Percentiles rank a stretch among this genome's conserved stretches.
Evolutionary conservation across 2,888 invertebrate genomes (phyloP).

Genomic region (Ichneumon xanthorius): DNA sequence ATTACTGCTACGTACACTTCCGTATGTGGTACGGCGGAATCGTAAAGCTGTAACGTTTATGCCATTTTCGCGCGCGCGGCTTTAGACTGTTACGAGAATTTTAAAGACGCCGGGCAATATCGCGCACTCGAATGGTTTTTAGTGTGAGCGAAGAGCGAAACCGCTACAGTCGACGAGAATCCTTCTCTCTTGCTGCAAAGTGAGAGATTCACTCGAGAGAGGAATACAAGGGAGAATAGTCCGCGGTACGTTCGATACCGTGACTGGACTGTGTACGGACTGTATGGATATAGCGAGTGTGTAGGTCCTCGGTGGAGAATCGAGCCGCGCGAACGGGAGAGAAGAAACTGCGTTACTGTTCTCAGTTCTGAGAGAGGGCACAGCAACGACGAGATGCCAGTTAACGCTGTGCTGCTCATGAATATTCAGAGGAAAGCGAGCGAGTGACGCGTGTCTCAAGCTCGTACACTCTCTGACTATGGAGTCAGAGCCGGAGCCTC

Average conservation of each 20-base stretch:
- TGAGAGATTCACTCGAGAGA: background rate
- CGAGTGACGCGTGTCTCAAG: slow-evolving; percentile 47
- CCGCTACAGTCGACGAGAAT: background rate
- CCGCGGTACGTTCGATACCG: background rate
- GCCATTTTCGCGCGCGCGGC: background rate
- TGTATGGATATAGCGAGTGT: background rate
- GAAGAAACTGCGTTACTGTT: slow-evolving; percentile 54
- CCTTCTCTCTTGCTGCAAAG: background rate
- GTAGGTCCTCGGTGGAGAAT: background rate
- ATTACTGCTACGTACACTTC: slow-evolving; percentile 18
- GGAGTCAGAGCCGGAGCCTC: background rate
- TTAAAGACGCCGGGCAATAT: slow-evolving; percentile 28
- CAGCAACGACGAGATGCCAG: slow-evolving; percentile 33
- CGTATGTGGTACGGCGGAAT: slow-evolving; percentile 3
- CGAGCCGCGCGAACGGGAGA: slow-evolving; percentile 23
- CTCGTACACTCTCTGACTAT: slow-evolving; percentile 27
- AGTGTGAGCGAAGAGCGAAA: background rate
- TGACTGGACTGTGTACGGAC: too few relatives aligned
- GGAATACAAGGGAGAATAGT: background rate
- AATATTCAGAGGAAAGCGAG: slow-evolving; percentile 56
- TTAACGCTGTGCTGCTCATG: slow-evolving; percentile 45
- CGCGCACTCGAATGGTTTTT: background rate
- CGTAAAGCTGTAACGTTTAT: slow-evolving; percentile 28
- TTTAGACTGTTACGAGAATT: slow-evolving; percentile 14
- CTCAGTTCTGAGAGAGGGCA: slow-evolving; percentile 12